Evolutionary conservation across 92 coral and sea anemone genomes (phyloP).

Genomic region (Phenganax marumi): DNA sequence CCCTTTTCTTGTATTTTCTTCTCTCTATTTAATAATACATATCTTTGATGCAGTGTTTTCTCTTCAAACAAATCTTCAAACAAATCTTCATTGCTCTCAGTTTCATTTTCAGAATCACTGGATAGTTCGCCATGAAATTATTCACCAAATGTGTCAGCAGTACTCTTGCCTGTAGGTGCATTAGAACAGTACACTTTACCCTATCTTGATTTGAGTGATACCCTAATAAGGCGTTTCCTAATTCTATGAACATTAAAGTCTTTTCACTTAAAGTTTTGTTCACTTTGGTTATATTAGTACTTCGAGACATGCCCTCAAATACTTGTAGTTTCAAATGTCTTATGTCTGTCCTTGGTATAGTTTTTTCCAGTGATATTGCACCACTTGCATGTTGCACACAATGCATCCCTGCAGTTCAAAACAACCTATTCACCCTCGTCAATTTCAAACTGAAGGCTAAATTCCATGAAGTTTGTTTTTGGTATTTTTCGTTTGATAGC

Average conservation of each 20-base stretch:
- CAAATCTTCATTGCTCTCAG: conserved; percentile 11
- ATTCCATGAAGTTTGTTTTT: conserved; percentile 6
- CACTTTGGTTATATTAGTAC: not conserved
- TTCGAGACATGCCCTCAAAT: conserved; percentile 16
- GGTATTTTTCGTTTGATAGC: not conserved
- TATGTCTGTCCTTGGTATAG: conserved; percentile 4
- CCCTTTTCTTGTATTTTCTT: conserved; percentile 7
- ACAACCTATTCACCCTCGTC: conserved; percentile 33
- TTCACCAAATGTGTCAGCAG: not conserved
- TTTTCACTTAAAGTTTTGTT: not conserved
- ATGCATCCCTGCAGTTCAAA: not conserved
- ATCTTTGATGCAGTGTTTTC: conserved; percentile 28
- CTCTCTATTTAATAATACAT: conserved; percentile 1
- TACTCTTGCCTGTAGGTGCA: not conserved
- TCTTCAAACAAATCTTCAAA: not conserved
- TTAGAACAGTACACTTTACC: not conserved
- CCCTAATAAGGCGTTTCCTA: conserved; percentile 10
- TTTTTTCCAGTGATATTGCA: conserved; percentile 3
- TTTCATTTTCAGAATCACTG: not conserved
- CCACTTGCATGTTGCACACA: not conserved
- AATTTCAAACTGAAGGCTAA: conserved; percentile 19
- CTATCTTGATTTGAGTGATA: conserved; percentile 21
- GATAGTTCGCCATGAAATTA: conserved; percentile 15
- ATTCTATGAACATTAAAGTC: not conserved
- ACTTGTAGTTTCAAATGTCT: not conserved